Evolutionary conservation across 2,113 vertebrate species (phyloP).

Genomic region (Zingel zingel): DNA sequence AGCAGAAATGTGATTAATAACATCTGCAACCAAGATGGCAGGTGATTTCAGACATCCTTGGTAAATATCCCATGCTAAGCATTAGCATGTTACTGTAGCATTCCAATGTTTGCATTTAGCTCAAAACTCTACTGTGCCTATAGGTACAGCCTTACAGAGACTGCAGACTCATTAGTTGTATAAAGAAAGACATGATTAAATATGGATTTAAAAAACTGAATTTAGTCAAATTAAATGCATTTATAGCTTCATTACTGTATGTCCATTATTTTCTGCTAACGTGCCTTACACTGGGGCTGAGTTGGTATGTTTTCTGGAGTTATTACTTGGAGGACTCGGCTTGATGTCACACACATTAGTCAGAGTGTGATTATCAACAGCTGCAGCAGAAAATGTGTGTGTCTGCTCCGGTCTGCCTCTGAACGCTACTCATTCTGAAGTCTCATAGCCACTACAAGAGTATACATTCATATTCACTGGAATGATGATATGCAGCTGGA

Average conservation of each 20-base stretch:
- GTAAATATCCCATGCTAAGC: background rate
- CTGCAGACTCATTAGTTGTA: background rate
- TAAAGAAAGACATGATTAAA: too few species aligned
- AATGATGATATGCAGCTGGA: background rate
- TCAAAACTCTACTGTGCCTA: background rate
- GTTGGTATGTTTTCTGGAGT: background rate
- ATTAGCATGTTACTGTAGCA: background rate
- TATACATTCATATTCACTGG: background rate
- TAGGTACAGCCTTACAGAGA: background rate
- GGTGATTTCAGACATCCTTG: background rate
- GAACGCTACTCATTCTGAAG: slow-evolving; percentile 12
- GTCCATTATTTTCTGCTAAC: background rate
- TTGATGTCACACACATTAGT: slow-evolving; percentile 26
- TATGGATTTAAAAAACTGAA: too few species aligned
- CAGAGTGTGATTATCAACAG: slow-evolving; percentile 36
- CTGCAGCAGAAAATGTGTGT: slow-evolving; percentile 12
- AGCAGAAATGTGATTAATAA: too few species aligned
- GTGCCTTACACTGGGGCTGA: background rate
- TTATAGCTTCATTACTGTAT: background rate
- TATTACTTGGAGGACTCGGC: background rate
- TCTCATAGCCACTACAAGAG: background rate
- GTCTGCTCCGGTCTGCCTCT: background rate
- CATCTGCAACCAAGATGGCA: too few species aligned
- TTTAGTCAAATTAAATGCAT: background rate
- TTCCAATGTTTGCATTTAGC: background rate